Base-by-base conservation (phyloP, 2,797 vertebrate genomes). In the Catostomus latipinnis region DNA sequence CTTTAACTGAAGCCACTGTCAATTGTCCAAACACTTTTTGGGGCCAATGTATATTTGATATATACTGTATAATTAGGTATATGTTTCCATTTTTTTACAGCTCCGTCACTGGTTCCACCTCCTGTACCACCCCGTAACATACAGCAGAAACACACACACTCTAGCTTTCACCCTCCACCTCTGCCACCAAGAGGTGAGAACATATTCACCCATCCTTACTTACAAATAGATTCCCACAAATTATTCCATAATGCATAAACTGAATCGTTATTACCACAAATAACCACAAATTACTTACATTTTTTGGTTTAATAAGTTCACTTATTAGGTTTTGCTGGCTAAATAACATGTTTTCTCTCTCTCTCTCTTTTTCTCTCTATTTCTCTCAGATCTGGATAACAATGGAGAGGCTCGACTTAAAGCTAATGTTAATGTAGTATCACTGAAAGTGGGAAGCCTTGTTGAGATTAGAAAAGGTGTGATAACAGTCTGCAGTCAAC, bases 361-460 rank as follows among this genome's bases (percentile, higher is more conserved):
- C 9, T 70, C 10, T 61, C 1, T 22, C 14, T 48, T 6, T 46
- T 3, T 66, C 12, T 68, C 8, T 18, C 18, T n/a, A 9, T 72
- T 45, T 12, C 49, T 16, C 10, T n/a, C 80, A 92, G 92, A 66
- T 10, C 74, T 84, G 34, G 88, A 86, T 48, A 16, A 50, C 56
- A 85, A 81, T 9, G 77, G 56, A 22, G 84, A 82, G 34, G 83
- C 11, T 63, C 13, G 50, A 8, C 57, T 88, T 13, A 89, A 79
- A 46, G 90, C 88, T 45, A 93, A 94, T 56, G 83, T 94, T 60
- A 94, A 94, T 1, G 88, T 94, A 0, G 71, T 94, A 22, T 93
- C 88, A 0, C 78, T 94, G 6, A 82, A 77, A 8, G 60, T 93
- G 2, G 92, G 90, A 7, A 86, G 83, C 46, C 90, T 94, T 43